A percentile compares a stretch with the other conserved stretches of the same genome.
These are phyloP conservation scores for Neuroterus valhalla DNA, from an alignment of 1,140 invertebrate species.

Conservation along the genomic window DNA sequence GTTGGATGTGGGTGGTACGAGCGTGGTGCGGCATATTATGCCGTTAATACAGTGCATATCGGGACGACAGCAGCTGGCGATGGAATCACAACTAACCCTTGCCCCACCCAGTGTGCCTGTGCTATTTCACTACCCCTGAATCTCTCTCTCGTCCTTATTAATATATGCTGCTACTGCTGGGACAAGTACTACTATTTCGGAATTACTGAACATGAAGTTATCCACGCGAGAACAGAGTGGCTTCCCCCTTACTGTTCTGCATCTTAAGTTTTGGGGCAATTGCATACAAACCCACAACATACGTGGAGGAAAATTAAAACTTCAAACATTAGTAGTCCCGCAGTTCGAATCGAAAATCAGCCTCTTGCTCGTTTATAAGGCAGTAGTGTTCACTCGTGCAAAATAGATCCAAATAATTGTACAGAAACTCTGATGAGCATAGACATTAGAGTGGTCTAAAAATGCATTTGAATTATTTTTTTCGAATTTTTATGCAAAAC, in stretches of 20 bases:
- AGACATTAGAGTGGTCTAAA: no score
- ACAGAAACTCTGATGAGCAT: no score
- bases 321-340: no score
- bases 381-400: no score
- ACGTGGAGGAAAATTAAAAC: not conserved
- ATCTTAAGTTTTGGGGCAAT: not conserved
- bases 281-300: not conserved
- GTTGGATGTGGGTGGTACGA: slow-evolving; percentile 57
- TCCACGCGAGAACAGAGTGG: slow-evolving; percentile 44
- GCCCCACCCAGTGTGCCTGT: slow-evolving; percentile 24
- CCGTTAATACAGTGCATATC: slow-evolving; percentile 70
- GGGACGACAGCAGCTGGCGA: slow-evolving; percentile 62
- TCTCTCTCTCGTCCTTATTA: slow-evolving; percentile 59
- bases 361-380: no score
- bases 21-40: slow-evolving; percentile 66
- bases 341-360: no score
- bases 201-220: slow-evolving; percentile 59
- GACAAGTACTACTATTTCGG: slow-evolving; percentile 61
- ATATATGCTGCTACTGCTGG: slow-evolving; percentile 57
- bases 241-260: slow-evolving; percentile 3
- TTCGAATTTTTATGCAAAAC: no score
- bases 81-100: slow-evolving; percentile 60
- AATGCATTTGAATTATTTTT: no score
- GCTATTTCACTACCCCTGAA: slow-evolving; percentile 35
- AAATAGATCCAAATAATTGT: no score